Base-by-base conservation (phyloP, 2,113 vertebrate genomes). In the Cololabis saira region DNA sequence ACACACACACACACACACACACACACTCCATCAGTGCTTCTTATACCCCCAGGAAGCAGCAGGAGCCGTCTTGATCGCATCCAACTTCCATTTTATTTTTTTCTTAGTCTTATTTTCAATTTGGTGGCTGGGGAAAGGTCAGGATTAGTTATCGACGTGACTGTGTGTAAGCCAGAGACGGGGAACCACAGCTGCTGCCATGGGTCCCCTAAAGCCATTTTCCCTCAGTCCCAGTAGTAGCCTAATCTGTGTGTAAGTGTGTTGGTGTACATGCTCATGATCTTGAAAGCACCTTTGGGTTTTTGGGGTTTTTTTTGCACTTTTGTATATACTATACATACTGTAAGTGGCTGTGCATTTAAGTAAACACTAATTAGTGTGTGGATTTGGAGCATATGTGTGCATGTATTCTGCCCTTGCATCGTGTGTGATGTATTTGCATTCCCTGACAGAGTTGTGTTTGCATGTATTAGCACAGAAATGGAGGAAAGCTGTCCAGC, bases 71-170 rank as follows among this genome's bases (percentile, higher is more conserved):
- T 88, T 89, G 89, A 92, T 92, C 92, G 82, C 88, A 92, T 92
- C 90, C 87, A 37, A 83, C 82, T 90, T 91, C 83, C 89, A 89
- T 92, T 90, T 92, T 91, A 90, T 91, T 90, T 47, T 17, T 90
- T 88, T 81, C 87, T 90, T 92, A 91, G 90, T 90, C 90, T 91
- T 92, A 91, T 92, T 92, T 93, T 92, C 91, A 92, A 93, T 93
- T 92, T 93, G 87, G 86, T 51, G 80, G 80, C 87, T 76, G 84
- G 83, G 80, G 79, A 91, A 93, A 93, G 93, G 93, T 93, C 90
- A 92, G 91, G 89, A 93, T 93, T 93, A 92, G 91, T 93, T 93
- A 93, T 93, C 89, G 91, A 93, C 92, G 86, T 83, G 87, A 88
- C 81, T 80, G 80, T 84, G 87, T 90, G 86, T 89, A 86, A 91